A percentile compares a stretch with the other conserved stretches of the same genome.
phyloP scores from a whole-genome alignment of 2,113 vertebrate genomes.

The Gracilinanus agilis region DNA sequence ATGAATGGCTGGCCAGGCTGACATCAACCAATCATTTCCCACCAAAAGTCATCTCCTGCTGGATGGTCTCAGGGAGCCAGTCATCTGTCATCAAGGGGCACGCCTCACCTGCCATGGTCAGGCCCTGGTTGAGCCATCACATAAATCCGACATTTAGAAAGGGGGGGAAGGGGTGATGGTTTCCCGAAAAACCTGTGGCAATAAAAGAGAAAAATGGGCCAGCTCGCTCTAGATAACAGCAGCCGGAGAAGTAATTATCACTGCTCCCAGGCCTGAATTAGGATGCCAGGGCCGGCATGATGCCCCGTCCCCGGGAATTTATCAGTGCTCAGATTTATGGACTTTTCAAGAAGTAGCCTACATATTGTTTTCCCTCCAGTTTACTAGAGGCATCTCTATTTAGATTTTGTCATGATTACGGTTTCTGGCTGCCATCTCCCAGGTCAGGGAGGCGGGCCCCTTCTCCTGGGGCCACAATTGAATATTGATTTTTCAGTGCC shows the following conservation, averaged over 20 bases:
- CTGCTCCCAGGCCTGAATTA: conserved; percentile 49
- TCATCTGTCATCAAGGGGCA: conserved; percentile 27
- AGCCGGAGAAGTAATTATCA: conserved; percentile 2
- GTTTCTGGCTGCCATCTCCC: not conserved
- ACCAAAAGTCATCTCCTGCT: conserved; percentile 32
- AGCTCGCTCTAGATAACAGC: not conserved
- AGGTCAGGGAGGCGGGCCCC: not conserved
- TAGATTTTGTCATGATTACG: conserved; percentile 69
- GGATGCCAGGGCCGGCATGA: conserved; percentile 52
- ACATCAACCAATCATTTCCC: not conserved
- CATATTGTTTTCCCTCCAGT: conserved; percentile 64
- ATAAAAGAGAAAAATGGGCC: conserved; percentile 8
- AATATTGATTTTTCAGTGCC: not conserved
- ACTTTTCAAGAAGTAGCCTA: conserved; percentile 52
- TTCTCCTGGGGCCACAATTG: not conserved
- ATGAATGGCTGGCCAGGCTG: not conserved
- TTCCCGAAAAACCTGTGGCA: conserved; percentile 3
- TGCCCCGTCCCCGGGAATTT: conserved; percentile 57
- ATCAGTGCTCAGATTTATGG: conserved; percentile 70
- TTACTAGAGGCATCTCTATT: conserved; percentile 71
- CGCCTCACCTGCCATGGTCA: conserved; percentile 27
- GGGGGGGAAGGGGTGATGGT: conserved; percentile 69
- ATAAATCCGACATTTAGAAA: conserved; percentile 7
- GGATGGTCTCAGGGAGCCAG: conserved; percentile 20
- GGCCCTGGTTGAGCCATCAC: conserved; percentile 55